phyloP scores from a whole-genome alignment of 1,140 invertebrate genomes.

The Leptonema lineaticorne region DNA sequence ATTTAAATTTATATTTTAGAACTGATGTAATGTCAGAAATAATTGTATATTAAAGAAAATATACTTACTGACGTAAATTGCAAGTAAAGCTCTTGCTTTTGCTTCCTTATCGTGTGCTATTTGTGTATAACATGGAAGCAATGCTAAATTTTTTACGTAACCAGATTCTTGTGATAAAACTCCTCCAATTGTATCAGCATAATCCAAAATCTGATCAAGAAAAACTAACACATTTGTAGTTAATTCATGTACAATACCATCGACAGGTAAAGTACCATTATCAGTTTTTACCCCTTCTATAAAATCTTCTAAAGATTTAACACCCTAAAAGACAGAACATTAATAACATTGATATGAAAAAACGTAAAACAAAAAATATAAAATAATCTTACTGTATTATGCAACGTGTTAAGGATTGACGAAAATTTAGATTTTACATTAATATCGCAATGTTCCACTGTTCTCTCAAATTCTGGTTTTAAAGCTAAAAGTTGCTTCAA shows the following conservation, averaged over 20 bases:
- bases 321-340: constrained; percentile 61
- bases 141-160: constrained; percentile 54
- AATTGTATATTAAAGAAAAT: neutral
- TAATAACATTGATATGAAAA: constrained; percentile 15
- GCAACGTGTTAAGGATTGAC: constrained; percentile 72
- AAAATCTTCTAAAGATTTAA: constrained; percentile 90
- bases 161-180: constrained; percentile 63
- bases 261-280: constrained; percentile 77
- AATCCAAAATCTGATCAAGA: constrained; percentile 79
- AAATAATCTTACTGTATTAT: constrained; percentile 64
- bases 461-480: constrained; percentile 82
- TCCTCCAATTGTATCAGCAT: constrained; percentile 72
- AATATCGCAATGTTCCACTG: constrained; percentile 72
- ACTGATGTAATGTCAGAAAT: too few species aligned
- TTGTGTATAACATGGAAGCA: constrained; percentile 53
- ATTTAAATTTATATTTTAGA: too few species aligned
- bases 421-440: constrained; percentile 71
- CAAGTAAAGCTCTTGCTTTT: constrained; percentile 65
- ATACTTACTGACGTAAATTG: constrained; percentile 72
- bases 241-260: constrained; percentile 95
- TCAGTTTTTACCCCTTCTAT: constrained; percentile 87
- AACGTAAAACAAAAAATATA: neutral
- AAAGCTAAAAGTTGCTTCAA: constrained; percentile 77
- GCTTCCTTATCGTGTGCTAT: constrained; percentile 51
- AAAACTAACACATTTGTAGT: constrained; percentile 91